These are phyloP conservation scores for Cariama cristata DNA, from an alignment of 2,113 vertebrate species.

Conservation along the genomic window DNA sequence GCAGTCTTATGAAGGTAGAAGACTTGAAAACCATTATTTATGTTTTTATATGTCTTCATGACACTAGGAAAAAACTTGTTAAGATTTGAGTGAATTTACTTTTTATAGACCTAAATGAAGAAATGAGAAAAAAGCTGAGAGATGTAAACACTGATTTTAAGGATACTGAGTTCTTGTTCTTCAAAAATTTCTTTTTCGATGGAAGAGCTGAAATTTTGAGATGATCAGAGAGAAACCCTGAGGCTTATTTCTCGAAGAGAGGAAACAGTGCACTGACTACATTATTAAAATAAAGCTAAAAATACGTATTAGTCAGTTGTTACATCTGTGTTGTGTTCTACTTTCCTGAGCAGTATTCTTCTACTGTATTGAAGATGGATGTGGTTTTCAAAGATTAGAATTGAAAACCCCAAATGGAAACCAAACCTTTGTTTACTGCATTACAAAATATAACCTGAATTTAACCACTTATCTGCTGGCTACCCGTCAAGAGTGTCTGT, in stretches of 20 bases:
- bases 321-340: background rate
- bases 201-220: slow-evolving; percentile 17
- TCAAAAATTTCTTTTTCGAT: slow-evolving; percentile 1
- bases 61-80: background rate
- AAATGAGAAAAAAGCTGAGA: background rate
- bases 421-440: background rate
- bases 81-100: background rate
- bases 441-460: background rate
- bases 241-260: background rate
- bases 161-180: slow-evolving; percentile 20
- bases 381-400: background rate
- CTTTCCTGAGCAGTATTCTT: background rate
- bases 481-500: rapidly evolving
- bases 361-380: background rate
- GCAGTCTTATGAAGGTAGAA: background rate
- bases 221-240: slow-evolving; percentile 57
- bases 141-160: slow-evolving; percentile 3
- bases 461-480: background rate
- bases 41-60: background rate
- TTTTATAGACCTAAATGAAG: background rate
- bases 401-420: background rate
- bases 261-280: slow-evolving; percentile 5
- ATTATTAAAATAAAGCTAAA: slow-evolving; percentile 48
- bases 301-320: slow-evolving; percentile 1
- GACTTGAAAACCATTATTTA: background rate